These are phyloP conservation scores for Phyllostomus discolor DNA, from an alignment of 2,113 vertebrate genomes.

Conservation along the genomic window DNA sequence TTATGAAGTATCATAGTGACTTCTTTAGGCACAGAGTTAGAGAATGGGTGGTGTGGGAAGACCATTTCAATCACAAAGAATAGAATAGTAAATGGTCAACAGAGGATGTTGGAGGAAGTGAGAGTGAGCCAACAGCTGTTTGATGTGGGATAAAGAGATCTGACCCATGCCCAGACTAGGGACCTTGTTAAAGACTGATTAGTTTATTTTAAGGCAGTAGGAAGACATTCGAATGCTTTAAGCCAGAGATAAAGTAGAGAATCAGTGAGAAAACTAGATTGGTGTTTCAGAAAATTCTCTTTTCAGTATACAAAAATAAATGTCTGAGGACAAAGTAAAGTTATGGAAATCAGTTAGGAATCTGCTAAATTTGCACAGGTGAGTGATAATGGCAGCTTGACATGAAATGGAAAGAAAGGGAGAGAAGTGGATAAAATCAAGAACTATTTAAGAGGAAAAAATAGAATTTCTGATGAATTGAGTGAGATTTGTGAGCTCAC, in stretches of 20 bases:
- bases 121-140: fast-evolving
- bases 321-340: neutral
- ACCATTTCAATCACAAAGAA: neutral
- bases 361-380: neutral
- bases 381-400: neutral
- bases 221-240: neutral
- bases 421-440: neutral
- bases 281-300: neutral
- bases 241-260: neutral
- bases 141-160: neutral
- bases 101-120: neutral
- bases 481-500: neutral
- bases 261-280: neutral
- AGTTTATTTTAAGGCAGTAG: neutral
- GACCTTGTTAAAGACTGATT: neutral
- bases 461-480: neutral
- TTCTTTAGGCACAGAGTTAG: neutral
- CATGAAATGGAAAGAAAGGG: neutral
- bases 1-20: neutral
- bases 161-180: neutral
- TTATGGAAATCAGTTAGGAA: neutral
- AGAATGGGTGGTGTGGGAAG: neutral
- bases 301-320: neutral
- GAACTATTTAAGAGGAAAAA: too few species aligned
- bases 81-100: neutral